phyloP scores from a whole-genome alignment of 2,113 vertebrate species.

The Crotalus horridus region DNA sequence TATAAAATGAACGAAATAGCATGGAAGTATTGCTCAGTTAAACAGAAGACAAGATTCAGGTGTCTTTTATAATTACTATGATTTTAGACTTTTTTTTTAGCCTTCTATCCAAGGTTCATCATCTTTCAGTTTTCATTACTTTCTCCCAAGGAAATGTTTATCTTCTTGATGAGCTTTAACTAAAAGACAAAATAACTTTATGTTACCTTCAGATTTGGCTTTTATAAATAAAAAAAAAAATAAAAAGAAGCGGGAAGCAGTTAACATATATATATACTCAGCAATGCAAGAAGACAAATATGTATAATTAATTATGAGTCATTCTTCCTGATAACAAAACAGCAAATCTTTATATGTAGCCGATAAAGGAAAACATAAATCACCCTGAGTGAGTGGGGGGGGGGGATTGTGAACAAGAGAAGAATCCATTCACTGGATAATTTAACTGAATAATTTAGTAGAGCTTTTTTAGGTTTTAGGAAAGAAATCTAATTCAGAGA shows the following conservation, averaged over 20 bases:
- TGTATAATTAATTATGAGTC: constrained; percentile 5
- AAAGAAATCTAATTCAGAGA: neutral
- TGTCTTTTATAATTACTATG: neutral
- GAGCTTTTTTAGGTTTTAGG: neutral
- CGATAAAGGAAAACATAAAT: neutral
- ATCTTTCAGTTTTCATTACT: neutral
- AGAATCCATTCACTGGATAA: neutral
- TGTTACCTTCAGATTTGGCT: neutral
- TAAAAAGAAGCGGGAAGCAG: neutral
- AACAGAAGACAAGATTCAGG: neutral
- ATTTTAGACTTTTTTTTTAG: neutral
- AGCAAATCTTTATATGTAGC: neutral
- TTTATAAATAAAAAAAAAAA: neutral
- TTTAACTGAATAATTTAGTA: constrained; percentile 13
- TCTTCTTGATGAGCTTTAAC: neutral
- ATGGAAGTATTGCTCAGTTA: neutral
- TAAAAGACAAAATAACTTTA: neutral
- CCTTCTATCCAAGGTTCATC: neutral
- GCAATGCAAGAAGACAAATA: neutral
- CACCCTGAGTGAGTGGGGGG: neutral
- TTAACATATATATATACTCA: neutral
- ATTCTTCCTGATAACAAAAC: neutral
- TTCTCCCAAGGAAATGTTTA: neutral
- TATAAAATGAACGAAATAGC: neutral
- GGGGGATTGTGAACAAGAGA: neutral